Conservation (phyloP, 2,888 invertebrate genomes). For the Flexamia atlantica region DNA sequence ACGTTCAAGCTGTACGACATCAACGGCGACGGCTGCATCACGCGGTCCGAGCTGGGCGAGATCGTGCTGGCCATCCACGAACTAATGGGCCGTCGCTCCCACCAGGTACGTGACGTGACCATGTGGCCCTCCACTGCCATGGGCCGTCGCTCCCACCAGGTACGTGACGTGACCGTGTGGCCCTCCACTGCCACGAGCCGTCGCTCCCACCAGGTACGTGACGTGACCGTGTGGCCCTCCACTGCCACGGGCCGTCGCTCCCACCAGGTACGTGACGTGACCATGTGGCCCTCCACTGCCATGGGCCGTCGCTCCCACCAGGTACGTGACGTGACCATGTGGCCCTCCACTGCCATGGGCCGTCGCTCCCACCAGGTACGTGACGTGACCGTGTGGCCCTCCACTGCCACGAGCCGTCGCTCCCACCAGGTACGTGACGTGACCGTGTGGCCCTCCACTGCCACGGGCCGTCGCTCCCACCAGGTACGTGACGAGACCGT, state of each 20-base stretch:
- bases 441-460: too few species aligned
- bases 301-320: constrained; percentile 88
- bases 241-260: constrained; percentile 90
- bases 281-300: constrained; percentile 88
- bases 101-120: constrained; percentile 74
- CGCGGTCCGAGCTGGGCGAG: constrained; percentile 92
- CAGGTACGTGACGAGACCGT: constrained; percentile 73
- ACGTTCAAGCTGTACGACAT: constrained; percentile 98
- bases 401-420: constrained; percentile 71
- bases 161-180: too few species aligned
- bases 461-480: constrained; percentile 77
- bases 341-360: constrained; percentile 93
- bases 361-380: constrained; percentile 81
- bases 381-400: constrained; percentile 70
- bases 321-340: constrained; percentile 92
- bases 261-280: too few species aligned
- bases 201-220: constrained; percentile 80
- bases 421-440: constrained; percentile 80
- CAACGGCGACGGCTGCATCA: constrained; percentile 97
- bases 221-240: constrained; percentile 80
- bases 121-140: too few species aligned
- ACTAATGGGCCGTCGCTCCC: constrained; percentile 88
- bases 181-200: constrained; percentile 79
- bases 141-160: too few species aligned
- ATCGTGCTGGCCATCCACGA: constrained; percentile 95